phyloP scores from a whole-genome alignment of 2,888 invertebrate genomes.

The Caradrina kadenii region DNA sequence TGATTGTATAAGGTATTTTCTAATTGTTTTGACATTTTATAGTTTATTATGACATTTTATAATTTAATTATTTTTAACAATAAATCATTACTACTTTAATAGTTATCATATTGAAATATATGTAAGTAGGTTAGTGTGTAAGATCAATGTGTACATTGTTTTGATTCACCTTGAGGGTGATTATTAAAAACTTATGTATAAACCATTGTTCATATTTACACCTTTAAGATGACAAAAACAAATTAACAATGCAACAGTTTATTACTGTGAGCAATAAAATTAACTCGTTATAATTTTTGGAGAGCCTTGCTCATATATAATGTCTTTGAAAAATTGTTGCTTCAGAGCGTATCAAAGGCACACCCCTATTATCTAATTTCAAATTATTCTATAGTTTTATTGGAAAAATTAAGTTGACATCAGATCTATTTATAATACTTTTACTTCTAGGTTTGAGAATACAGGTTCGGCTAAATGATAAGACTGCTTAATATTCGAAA shows the following conservation, averaged over 20 bases:
- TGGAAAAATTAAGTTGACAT: slow-evolving; percentile 37
- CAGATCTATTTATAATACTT: slow-evolving; percentile 77
- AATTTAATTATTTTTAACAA: slow-evolving; percentile 7
- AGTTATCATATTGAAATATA: not conserved
- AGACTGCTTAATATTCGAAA: slow-evolving; percentile 39
- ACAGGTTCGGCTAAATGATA: slow-evolving; percentile 3
- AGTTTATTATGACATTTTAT: slow-evolving; percentile 21
- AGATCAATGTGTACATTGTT: slow-evolving; percentile 17
- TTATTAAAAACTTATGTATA: slow-evolving; percentile 30
- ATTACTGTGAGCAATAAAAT: not conserved
- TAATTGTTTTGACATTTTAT: slow-evolving; percentile 20
- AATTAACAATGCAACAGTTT: not conserved
- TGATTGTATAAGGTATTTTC: slow-evolving; percentile 13
- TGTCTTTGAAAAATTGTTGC: slow-evolving; percentile 2
- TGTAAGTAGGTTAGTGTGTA: slow-evolving; percentile 18
- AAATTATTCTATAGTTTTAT: slow-evolving; percentile 21
- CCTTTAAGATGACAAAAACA: not conserved
- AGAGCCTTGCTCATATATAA: slow-evolving; percentile 6
- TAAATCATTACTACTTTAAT: not conserved
- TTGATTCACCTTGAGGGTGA: slow-evolving; percentile 15
- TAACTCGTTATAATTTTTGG: not conserved
- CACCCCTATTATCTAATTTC: slow-evolving; percentile 16
- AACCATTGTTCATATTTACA: slow-evolving; percentile 24
- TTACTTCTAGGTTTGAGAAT: slow-evolving; percentile 27
- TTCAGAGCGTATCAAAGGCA: not conserved